phyloP scores from a whole-genome alignment of 2,113 vertebrate genomes.

The Chiloscyllium plagiosum region DNA sequence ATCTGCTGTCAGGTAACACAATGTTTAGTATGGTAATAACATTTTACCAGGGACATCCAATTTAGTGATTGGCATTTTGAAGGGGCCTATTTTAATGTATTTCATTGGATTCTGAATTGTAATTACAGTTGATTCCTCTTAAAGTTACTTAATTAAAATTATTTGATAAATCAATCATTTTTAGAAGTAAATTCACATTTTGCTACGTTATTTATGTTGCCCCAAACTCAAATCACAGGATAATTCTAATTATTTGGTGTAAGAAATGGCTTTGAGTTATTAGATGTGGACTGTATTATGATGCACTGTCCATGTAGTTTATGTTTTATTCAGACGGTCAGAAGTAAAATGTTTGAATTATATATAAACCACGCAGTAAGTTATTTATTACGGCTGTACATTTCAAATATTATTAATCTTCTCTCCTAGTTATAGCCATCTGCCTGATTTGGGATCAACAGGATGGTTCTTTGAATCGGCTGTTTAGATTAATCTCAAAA shows the following conservation, averaged over 20 bases:
- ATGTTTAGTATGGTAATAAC: background rate
- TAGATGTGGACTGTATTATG: background rate
- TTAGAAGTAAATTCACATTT: background rate
- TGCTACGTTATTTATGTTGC: background rate
- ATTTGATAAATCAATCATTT: constrained; percentile 28
- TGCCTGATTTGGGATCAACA: background rate
- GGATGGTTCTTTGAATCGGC: background rate
- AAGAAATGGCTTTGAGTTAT: background rate
- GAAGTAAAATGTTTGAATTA: constrained; percentile 8
- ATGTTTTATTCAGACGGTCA: background rate
- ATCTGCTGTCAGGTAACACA: background rate
- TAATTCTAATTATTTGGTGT: constrained; percentile 22
- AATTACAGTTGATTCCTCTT: constrained; percentile 20
- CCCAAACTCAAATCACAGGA: background rate
- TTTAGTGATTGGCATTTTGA: background rate
- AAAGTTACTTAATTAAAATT: background rate
- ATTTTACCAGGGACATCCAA: background rate
- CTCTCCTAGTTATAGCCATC: background rate
- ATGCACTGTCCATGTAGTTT: constrained; percentile 4
- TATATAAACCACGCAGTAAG: background rate
- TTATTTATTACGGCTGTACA: background rate
- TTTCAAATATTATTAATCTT: background rate
- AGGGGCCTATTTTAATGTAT: background rate
- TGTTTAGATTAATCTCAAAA: background rate
- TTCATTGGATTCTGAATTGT: background rate